Conservation (phyloP, 37 sponge, comb jelly and placozoan genomes). For the Eunapius fragilis region DNA sequence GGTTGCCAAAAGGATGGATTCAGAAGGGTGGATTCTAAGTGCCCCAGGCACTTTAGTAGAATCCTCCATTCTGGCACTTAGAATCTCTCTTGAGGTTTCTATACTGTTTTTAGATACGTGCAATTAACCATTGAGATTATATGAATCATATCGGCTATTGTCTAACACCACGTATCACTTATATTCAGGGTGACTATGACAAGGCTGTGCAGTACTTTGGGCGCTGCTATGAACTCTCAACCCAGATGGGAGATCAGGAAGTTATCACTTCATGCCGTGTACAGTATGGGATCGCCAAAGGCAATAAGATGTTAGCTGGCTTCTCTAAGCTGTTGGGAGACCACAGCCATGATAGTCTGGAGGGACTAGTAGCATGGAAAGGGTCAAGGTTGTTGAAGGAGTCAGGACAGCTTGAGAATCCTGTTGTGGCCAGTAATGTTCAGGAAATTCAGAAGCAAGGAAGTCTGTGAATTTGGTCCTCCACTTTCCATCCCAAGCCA, state of each 20-base stretch:
- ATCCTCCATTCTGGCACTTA: too few species aligned
- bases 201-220: constrained; percentile 74
- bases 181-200: constrained; percentile 73
- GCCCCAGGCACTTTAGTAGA: too few species aligned
- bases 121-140: too few species aligned
- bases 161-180: neutral
- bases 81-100: too few species aligned
- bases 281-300: constrained; percentile 82
- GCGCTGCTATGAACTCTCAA: constrained; percentile 59
- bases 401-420: neutral
- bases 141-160: too few species aligned
- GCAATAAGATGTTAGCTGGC: constrained; percentile 52
- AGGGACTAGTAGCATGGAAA: constrained; percentile 58
- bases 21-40: too few species aligned
- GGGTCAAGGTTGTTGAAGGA: neutral
- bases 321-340: constrained; percentile 16
- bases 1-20: too few species aligned
- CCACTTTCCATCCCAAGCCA: too few species aligned
- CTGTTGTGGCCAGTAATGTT: too few species aligned
- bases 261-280: constrained; percentile 55
- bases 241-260: constrained; percentile 31
- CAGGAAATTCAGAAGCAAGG: too few species aligned
- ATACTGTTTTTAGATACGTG: too few species aligned
- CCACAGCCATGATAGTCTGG: neutral
- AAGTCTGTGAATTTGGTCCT: too few species aligned